phyloP scores from a whole-genome alignment of 2,113 vertebrate genomes.

The Rhea americana region DNA sequence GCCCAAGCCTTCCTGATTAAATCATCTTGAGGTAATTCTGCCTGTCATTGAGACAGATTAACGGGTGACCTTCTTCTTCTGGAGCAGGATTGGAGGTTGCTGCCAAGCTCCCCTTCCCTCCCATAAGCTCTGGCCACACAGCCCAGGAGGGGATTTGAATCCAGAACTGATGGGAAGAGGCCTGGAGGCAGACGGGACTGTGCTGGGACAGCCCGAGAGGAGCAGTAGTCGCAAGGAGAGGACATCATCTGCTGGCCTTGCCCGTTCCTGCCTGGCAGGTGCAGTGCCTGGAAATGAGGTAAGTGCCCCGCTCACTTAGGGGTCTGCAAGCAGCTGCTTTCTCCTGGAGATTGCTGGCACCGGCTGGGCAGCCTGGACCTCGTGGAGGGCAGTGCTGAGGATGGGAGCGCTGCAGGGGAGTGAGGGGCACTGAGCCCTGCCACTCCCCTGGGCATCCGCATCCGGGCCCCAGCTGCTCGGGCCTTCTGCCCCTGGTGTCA shows the following conservation, averaged over 20 bases:
- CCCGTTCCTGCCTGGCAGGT: neutral
- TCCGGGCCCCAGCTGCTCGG: neutral
- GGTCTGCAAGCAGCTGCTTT: too few species aligned
- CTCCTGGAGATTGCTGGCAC: too few species aligned
- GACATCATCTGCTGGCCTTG: neutral
- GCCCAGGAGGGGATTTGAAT: neutral
- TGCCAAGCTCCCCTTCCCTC: neutral
- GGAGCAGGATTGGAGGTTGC: constrained; percentile 36
- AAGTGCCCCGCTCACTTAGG: neutral
- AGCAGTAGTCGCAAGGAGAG: neutral
- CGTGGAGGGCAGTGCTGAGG: neutral
- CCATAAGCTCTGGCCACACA: neutral
- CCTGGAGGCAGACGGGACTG: neutral
- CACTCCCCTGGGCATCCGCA: neutral
- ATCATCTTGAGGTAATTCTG: constrained; percentile 71
- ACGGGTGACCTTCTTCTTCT: constrained; percentile 53
- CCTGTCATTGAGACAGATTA: constrained; percentile 75
- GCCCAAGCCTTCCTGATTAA: constrained; percentile 53
- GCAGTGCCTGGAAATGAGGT: neutral
- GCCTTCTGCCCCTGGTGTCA: too few species aligned
- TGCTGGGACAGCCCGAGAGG: neutral
- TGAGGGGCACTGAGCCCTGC: too few species aligned
- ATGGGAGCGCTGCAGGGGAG: too few species aligned
- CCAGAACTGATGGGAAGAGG: neutral
- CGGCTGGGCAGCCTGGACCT: too few species aligned